These are phyloP conservation scores for Lethocerus indicus DNA, from an alignment of 1,140 invertebrate species.

Conservation along the genomic window DNA sequence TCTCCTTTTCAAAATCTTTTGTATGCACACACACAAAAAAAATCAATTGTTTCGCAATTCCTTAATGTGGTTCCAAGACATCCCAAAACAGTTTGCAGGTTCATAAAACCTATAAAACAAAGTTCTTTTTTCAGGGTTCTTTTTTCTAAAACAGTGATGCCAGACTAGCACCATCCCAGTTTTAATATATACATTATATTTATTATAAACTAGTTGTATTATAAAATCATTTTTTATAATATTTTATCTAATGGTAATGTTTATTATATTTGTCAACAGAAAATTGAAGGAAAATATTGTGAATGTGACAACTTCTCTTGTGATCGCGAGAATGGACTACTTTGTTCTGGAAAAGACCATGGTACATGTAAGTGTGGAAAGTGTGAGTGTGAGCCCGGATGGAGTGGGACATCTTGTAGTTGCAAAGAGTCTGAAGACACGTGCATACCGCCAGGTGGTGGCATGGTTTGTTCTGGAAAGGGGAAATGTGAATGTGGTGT, in stretches of 20 bases:
- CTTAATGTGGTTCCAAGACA: too few relatives aligned
- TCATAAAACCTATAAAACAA: too few relatives aligned
- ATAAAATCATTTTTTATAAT: too few relatives aligned
- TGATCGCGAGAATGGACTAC: constrained; percentile 55
- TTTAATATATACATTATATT: too few relatives aligned
- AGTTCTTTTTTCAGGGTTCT: too few relatives aligned
- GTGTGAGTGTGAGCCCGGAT: constrained; percentile 57
- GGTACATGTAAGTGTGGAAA: constrained; percentile 57
- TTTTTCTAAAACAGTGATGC: too few relatives aligned
- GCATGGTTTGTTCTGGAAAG: constrained; percentile 59
- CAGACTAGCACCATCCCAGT: too few relatives aligned
- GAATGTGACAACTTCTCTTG: constrained; percentile 95
- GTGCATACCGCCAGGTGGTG: constrained; percentile 50
- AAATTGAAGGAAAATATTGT: constrained; percentile 52
- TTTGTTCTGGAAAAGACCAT: constrained; percentile 59
- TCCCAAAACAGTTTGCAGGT: too few relatives aligned
- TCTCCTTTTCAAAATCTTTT: too few relatives aligned
- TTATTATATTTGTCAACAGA: constrained; percentile 13
- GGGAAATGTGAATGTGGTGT: constrained; percentile 78
- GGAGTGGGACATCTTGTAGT: constrained; percentile 66
- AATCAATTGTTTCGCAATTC: too few relatives aligned
- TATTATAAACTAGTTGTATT: too few relatives aligned
- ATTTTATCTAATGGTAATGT: background rate
- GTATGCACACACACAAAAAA: too few relatives aligned
- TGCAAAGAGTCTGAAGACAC: constrained; percentile 55